Base-by-base conservation (phyloP, 1,140 invertebrate species). In the Maconellicoccus hirsutus region DNA sequence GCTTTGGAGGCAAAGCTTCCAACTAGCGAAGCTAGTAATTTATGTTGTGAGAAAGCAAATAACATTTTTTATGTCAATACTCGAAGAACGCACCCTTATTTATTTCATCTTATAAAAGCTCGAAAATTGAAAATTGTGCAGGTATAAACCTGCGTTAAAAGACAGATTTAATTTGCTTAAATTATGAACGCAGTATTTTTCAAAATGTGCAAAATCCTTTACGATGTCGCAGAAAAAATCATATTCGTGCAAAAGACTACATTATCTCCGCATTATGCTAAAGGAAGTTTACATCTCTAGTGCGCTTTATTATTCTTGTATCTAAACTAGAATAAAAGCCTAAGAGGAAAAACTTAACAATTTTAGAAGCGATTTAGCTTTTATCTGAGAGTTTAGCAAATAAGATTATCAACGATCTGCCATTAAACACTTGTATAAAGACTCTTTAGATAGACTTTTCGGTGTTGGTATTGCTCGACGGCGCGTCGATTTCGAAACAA, bases 351-450 rank as follows among this genome's bases (percentile, higher is more conserved):
- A 66, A 26, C 61, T 66, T 26, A 26, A 66, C 61, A 66, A 26
- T 66, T 66, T 66, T 19, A 23, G 61, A 66, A 66, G 61, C 61
- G 61, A 66, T 66, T 66, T 66, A 26, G 22, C 61, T 66, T 66
- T 66, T 66, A 66, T 66, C 22, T 66, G 61, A 66, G 61, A 23
- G 61, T 66, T 66, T 66, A 66, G 61, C 61, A 66, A 66, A 66
- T 66, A 66, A 25, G 61, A 66, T 66, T 66, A 66, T 66, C 61
- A 66, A 66, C 61, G 61, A 66, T 23, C 25, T 66, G 21, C 25
- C 61, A 66, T 52, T 52, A 52, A 52, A 52, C 42, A 52, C 42
- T 52, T 19, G 42, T 52, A 19, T 52, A 52, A 52, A 52, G 42
- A 52, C 42, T 52, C 12, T 52, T 52, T 52, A 52, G 42, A 52